Evolutionary conservation across 2,113 vertebrate species (phyloP), one percentile per base, ranked within the genome.

Genomic region (Hemibagrus wyckioides): DNA sequence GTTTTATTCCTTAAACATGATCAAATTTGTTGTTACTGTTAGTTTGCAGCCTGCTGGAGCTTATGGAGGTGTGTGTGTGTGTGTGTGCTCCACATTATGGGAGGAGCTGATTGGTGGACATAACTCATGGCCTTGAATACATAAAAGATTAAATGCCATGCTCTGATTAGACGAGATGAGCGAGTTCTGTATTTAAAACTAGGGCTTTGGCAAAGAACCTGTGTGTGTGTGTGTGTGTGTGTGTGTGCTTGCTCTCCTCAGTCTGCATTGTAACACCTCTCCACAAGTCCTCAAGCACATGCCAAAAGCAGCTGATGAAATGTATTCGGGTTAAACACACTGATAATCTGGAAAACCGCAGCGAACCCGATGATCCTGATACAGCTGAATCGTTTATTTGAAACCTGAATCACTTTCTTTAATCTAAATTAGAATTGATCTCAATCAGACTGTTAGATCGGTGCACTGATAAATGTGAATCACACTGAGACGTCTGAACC

Each of bases 51-150:
- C 57, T 59, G 23, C 1, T 30, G 61, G n/a, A 30, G 61, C 3
- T 1, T 65, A 61, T 61, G 23, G 8, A 61, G 57, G 23, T 59
- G 63, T 30, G 63, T 65, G 61, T 65, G 61, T 59, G 56, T 59
- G 56, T 25, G 57, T 59, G 23, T 59, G 5, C 6, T 9, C 23
- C 21, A 23, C 6, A 25, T 59, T 59, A 28, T 59, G 23, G 57
- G 57, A 25, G 19, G 23, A 28, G 9, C 28, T 28, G 25, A 90
- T 80, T 91, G 90, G 94, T 94, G 89, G 90, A 90, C 89, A 73
- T 89, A 79, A 86, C 71, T 83, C 59, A 59, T 36, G 39, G 76
- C 7, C 57, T 67, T 81, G 65, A 28, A 75, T 75, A 33, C 44
- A 76, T 83, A 17, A 28, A 69, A 19, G 61, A 85, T 28, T 71